Evolutionary conservation across 2,888 invertebrate genomes (phyloP), one percentile per base, ranked within the genome.

Genomic region (Beris morrisii): DNA sequence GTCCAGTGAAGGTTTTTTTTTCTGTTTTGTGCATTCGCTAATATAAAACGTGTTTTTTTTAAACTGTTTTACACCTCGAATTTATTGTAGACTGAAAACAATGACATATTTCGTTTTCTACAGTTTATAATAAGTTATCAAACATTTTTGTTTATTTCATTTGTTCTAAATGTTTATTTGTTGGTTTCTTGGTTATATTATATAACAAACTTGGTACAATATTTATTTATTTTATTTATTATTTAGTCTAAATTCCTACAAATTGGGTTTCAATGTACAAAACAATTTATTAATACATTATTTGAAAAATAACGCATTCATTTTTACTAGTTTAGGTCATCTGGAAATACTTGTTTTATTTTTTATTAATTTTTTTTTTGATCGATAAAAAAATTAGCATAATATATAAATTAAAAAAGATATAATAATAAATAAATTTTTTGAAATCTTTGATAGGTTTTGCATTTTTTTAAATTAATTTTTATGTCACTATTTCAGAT

Each of bases 261-360:
- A 30, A 54, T 12, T 15, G n/a, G 9, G 30, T 31, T n/a, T 32
- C 38, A 38, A 15, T 13, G 38, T 43, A 56, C 13, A 15, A 43
- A 38, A n/a, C 5, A 56, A 38, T 56, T 55, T 48, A 48, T 48
- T 6, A 5, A 11, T 31, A 54, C 30, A 54, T 54, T 54, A 31
- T 54, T 54, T 54, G n/a, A 32, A 28, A 32, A 32, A 54, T 31
- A 54, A 54, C 31, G 31, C 28, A 9, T 54, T 54, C n/a, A n/a
- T 28, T 54, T 54, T 64, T 64, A 15, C 52, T 54, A 53, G 53
- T 53, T 69, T 69, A 69, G 69, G 69, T 69, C 69, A 65, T 69
- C 64, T 65, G 69, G 69, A 69, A 69, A 69, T 69, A 69, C 69
- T 69, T 69, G 69, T 61, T 63, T 64, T 48, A 56, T 66, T 59